Percentiles rank a stretch among this genome's conserved stretches.
phyloP scores from a whole-genome alignment of 2,797 vertebrate genomes.

The Schizopygopsis malacanthus region DNA sequence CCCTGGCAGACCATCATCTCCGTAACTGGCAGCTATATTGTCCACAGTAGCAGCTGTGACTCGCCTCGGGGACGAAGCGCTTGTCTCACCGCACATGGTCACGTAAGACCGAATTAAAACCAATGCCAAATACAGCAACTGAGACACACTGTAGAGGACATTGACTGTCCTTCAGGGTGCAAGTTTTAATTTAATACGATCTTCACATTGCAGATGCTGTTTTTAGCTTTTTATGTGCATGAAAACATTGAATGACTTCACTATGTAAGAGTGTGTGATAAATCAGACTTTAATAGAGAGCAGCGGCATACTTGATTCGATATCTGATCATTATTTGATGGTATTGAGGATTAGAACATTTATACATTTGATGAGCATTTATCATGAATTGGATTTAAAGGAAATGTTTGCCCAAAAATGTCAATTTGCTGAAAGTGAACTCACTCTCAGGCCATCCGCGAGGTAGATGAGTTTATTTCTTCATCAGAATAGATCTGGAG shows the following conservation, averaged over 20 bases:
- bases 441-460: neutral
- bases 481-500: neutral
- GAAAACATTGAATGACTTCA: neutral
- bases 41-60: slow-evolving; percentile 48
- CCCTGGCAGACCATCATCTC: slow-evolving; percentile 12
- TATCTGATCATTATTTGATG: neutral
- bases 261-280: neutral
- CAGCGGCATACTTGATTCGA: neutral
- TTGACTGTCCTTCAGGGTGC: neutral
- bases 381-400: neutral
- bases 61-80: slow-evolving; percentile 37
- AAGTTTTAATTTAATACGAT: neutral
- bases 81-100: slow-evolving; percentile 55
- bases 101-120: slow-evolving; percentile 26
- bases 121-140: slow-evolving; percentile 44
- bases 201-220: neutral
- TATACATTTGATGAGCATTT: neutral
- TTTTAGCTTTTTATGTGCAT: neutral
- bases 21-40: slow-evolving; percentile 34
- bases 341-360: neutral
- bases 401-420: neutral
- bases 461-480: neutral
- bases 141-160: slow-evolving; percentile 37
- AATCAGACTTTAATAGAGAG: neutral
- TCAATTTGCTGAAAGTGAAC: neutral